These are phyloP conservation scores for Eremobia ochroleuca DNA, from an alignment of 2,888 invertebrate species.

Conservation along the genomic window DNA sequence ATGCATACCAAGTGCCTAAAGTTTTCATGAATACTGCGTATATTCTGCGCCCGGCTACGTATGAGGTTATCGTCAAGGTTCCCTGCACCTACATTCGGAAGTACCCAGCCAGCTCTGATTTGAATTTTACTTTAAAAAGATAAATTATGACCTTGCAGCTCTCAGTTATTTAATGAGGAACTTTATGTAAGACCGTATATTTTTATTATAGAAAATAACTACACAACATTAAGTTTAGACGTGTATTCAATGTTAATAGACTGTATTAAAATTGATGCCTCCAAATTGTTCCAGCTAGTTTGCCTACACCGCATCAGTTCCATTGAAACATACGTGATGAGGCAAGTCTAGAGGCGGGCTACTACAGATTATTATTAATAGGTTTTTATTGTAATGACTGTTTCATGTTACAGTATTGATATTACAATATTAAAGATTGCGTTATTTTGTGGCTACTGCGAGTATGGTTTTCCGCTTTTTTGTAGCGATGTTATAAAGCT, in stretches of 20 bases:
- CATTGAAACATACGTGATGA: constrained; percentile 29
- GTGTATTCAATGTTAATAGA: constrained; percentile 60
- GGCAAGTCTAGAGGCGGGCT: constrained; percentile 32
- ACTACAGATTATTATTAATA: constrained; percentile 32
- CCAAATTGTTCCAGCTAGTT: constrained; percentile 34
- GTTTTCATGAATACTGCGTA: constrained; percentile 33
- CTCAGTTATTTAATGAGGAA: constrained; percentile 54
- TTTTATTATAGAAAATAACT: constrained; percentile 58
- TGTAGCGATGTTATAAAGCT: constrained; percentile 4
- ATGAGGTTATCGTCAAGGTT: constrained; percentile 62
- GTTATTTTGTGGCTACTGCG: constrained; percentile 11
- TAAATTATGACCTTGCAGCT: constrained; percentile 58
- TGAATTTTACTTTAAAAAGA: constrained; percentile 58
- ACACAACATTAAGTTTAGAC: constrained; percentile 48
- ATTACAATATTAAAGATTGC: constrained; percentile 21
- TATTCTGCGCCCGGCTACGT: constrained; percentile 35
- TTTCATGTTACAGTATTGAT: constrained; percentile 27
- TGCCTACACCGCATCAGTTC: constrained; percentile 25
- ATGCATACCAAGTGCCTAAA: constrained; percentile 2
- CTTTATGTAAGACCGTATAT: constrained; percentile 55
- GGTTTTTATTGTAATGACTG: constrained; percentile 30
- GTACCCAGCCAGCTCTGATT: constrained; percentile 49
- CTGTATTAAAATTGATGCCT: constrained; percentile 53
- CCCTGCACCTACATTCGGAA: constrained; percentile 51
- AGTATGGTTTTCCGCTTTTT: constrained; percentile 37